These are phyloP conservation scores for Gnathonemus longibarbis DNA, from an alignment of 2,113 vertebrate genomes.

Conservation along the genomic window DNA sequence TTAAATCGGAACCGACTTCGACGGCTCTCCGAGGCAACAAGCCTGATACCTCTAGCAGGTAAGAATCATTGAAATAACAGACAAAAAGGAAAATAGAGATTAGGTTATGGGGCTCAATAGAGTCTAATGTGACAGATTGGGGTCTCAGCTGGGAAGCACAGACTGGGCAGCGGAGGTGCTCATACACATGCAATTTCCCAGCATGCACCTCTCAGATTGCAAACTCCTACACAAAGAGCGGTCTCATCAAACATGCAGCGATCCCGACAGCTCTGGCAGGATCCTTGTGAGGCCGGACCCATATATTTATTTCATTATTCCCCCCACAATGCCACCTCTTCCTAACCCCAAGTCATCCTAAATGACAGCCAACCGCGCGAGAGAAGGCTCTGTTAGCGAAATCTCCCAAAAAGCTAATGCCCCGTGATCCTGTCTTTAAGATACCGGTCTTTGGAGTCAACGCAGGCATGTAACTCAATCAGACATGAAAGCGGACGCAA, in stretches of 20 bases:
- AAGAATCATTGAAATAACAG: constrained; percentile 24
- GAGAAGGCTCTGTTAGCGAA: background rate
- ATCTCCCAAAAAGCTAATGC: background rate
- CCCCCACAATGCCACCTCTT: background rate
- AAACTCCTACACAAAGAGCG: background rate
- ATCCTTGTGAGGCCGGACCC: background rate
- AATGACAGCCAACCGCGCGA: background rate
- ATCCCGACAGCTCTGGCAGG: background rate
- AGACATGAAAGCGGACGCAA: background rate
- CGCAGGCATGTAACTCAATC: background rate
- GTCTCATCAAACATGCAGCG: background rate
- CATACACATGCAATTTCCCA: background rate
- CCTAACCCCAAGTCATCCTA: background rate
- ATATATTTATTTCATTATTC: background rate
- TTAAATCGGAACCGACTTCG: background rate
- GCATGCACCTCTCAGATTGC: background rate
- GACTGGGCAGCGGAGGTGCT: background rate
- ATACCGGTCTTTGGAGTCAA: background rate
- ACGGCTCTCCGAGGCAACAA: background rate
- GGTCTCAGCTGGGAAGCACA: background rate
- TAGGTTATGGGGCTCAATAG: constrained; percentile 27
- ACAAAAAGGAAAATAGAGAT: background rate
- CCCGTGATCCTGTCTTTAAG: background rate
- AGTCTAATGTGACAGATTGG: constrained; percentile 29
- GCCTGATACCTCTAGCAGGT: background rate